A percentile compares a stretch with the other conserved stretches of the same genome.
phyloP scores from a whole-genome alignment of 2,888 invertebrate species.

The Cryptophagus acutangulus region DNA sequence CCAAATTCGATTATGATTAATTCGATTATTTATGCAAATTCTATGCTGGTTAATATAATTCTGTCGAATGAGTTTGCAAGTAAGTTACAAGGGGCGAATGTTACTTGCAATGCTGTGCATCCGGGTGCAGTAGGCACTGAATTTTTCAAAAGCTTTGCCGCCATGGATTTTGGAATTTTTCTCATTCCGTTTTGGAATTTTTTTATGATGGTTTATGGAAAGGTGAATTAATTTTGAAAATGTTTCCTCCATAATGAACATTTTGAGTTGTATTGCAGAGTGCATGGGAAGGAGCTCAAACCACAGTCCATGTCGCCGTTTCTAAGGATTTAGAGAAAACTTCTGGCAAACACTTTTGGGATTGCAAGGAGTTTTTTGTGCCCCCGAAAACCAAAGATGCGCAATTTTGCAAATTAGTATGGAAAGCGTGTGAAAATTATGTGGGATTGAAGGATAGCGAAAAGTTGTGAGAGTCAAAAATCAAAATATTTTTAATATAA shows the following conservation, averaged over 20 bases:
- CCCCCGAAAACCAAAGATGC: background rate
- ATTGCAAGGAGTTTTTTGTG: constrained; percentile 25
- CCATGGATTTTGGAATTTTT: background rate
- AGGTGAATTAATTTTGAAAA: background rate
- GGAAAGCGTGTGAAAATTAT: background rate
- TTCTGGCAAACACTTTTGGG: constrained; percentile 33
- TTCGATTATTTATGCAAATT: constrained; percentile 12
- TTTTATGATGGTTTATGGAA: background rate
- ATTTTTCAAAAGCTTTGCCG: background rate
- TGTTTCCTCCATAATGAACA: background rate
- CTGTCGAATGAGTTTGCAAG: constrained; percentile 24
- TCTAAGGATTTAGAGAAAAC: constrained; percentile 29
- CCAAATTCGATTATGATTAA: background rate
- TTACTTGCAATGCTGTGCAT: constrained; percentile 24
- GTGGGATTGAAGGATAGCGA: no score
- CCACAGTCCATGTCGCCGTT: constrained; percentile 32
- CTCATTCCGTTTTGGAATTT: background rate
- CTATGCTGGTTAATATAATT: constrained; percentile 24
- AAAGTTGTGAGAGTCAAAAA: no score
- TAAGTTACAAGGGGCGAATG: constrained; percentile 17
- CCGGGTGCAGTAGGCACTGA: constrained; percentile 22
- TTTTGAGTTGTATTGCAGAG: constrained; percentile 23
- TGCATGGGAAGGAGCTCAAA: constrained; percentile 37
- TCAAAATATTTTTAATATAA: no score
- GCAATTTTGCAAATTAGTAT: background rate